Percentiles rank a stretch among this genome's conserved stretches.
phyloP scores from a whole-genome alignment of 2,888 invertebrate genomes.

The Drosophila conformis region DNA sequence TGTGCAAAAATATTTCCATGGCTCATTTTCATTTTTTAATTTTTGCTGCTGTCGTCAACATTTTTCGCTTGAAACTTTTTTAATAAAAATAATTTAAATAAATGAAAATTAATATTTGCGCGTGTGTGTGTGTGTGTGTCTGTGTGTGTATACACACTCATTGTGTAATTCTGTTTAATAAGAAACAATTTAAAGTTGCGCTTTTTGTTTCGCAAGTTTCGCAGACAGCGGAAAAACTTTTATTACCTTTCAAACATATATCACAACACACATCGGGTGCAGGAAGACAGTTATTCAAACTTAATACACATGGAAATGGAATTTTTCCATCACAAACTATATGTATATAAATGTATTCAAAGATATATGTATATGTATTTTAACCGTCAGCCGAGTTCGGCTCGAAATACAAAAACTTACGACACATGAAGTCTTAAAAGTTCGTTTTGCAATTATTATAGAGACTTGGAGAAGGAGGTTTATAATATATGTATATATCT shows the following conservation, averaged over 20 bases:
- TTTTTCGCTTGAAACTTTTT: slow-evolving; percentile 65
- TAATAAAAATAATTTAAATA: slow-evolving; percentile 79
- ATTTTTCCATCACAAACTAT: neutral
- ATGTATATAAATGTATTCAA: neutral
- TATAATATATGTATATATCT: neutral
- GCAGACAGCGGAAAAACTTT: slow-evolving; percentile 55
- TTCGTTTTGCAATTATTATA: slow-evolving; percentile 1
- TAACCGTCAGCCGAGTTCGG: neutral
- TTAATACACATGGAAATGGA: slow-evolving; percentile 28
- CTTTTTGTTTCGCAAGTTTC: slow-evolving; percentile 34
- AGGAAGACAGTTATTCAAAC: slow-evolving; percentile 22
- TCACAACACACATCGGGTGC: slow-evolving; percentile 20
- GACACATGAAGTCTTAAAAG: slow-evolving; percentile 14
- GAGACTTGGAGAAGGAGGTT: neutral
- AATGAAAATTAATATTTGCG: slow-evolving; percentile 67
- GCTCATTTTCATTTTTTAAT: slow-evolving; percentile 23
- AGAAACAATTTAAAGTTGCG: slow-evolving; percentile 61
- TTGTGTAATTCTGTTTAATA: slow-evolving; percentile 56
- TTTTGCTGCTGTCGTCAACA: slow-evolving; percentile 49
- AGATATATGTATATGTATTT: slow-evolving; percentile 2
- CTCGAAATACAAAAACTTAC: slow-evolving; percentile 13
- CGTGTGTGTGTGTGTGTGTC: slow-evolving; percentile 2
- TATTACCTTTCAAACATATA: slow-evolving; percentile 64
- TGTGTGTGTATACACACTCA: neutral
- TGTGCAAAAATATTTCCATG: slow-evolving; percentile 47